These are phyloP conservation scores for Littorina saxatilis DNA, from an alignment of 1,140 invertebrate genomes.

Conservation along the genomic window DNA sequence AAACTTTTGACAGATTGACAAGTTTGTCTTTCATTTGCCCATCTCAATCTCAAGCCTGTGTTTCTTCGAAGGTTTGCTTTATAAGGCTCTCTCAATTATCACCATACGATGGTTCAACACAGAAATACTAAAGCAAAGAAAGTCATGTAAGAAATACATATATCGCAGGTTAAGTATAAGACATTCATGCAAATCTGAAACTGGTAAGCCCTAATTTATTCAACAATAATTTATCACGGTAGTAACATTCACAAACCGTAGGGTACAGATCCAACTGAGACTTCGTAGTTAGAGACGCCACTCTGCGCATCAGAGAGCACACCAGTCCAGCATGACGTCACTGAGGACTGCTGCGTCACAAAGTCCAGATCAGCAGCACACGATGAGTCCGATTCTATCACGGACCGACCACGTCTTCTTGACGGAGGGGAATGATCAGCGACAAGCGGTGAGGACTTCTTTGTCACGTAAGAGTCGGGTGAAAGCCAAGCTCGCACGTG, in stretches of 20 bases:
- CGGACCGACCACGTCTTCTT: slow-evolving; percentile 40
- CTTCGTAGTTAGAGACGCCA: slow-evolving; percentile 36
- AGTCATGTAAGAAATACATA: too few relatives aligned
- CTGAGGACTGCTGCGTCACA: not conserved
- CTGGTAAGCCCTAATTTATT: too few relatives aligned
- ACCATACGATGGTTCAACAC: too few relatives aligned
- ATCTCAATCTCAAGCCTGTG: too few relatives aligned
- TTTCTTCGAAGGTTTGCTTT: too few relatives aligned
- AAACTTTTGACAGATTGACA: too few relatives aligned
- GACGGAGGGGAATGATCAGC: slow-evolving; percentile 48
- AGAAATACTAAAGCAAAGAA: too few relatives aligned
- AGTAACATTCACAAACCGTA: slow-evolving; percentile 43
- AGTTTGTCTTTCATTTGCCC: too few relatives aligned
- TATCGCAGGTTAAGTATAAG: too few relatives aligned
- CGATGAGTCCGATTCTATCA: slow-evolving; percentile 36
- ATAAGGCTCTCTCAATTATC: too few relatives aligned
- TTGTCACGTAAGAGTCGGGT: slow-evolving; percentile 23
- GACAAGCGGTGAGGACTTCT: slow-evolving; percentile 38
- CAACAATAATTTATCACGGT: too few relatives aligned
- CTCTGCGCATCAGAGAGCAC: slow-evolving; percentile 54
- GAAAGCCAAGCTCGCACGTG: slow-evolving; percentile 53
- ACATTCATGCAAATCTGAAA: too few relatives aligned
- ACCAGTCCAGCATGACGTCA: slow-evolving; percentile 52
- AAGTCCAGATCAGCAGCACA: slow-evolving; percentile 51
- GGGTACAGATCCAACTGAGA: slow-evolving; percentile 50